Conservation (phyloP, 2,113 vertebrate species). For the Perca schrenkii region DNA sequence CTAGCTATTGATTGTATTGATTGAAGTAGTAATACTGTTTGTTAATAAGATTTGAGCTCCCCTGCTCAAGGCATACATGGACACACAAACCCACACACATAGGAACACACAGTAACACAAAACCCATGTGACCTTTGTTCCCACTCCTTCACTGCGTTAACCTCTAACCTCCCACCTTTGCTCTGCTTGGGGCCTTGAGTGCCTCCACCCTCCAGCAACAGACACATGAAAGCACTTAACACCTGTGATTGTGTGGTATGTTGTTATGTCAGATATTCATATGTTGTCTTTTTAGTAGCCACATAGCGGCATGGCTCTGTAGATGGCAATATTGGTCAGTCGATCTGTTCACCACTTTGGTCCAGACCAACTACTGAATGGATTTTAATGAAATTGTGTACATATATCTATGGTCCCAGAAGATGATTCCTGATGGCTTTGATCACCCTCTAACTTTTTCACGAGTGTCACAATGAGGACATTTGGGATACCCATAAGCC, state of each 20-base stretch:
- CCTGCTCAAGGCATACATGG: slow-evolving; percentile 2
- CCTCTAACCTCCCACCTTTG: slow-evolving; percentile 63
- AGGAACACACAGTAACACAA: slow-evolving; percentile 41
- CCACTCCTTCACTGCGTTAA: slow-evolving; percentile 49
- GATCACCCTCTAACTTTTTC: neutral
- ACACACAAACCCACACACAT: slow-evolving; percentile 35
- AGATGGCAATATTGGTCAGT: no score
- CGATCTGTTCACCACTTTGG: neutral
- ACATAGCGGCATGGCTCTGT: neutral
- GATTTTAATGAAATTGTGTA: neutral
- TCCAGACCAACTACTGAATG: neutral
- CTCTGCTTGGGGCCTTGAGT: neutral
- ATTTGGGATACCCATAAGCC: neutral
- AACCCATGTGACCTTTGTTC: slow-evolving; percentile 62
- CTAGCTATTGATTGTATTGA: slow-evolving; percentile 60
- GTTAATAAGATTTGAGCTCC: slow-evolving; percentile 65
- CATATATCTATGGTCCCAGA: neutral
- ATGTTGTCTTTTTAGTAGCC: slow-evolving; percentile 1
- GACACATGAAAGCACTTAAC: slow-evolving; percentile 39
- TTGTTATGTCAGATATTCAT: neutral
- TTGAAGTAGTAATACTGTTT: slow-evolving; percentile 45
- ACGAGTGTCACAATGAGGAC: neutral
- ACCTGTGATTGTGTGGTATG: slow-evolving; percentile 40
- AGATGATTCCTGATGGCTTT: neutral
- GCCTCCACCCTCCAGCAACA: slow-evolving; percentile 30